phyloP scores from a whole-genome alignment of 2,113 vertebrate genomes.

The Eira barbara region DNA sequence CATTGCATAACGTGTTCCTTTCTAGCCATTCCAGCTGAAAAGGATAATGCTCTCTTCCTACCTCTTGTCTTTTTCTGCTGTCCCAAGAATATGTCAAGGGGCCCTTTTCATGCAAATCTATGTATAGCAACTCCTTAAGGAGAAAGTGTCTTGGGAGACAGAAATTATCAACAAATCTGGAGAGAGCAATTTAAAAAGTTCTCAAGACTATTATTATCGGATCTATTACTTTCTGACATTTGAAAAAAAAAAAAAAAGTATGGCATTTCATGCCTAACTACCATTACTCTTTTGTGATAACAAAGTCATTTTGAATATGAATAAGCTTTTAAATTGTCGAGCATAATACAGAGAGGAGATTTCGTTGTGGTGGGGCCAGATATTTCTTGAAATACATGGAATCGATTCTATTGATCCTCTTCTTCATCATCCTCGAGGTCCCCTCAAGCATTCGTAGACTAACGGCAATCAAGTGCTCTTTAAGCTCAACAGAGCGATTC shows the following conservation, averaged over 20 bases:
- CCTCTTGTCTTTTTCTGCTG: neutral
- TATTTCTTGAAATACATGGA: neutral
- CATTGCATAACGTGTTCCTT: neutral
- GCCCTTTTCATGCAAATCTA: neutral
- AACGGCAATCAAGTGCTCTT: neutral
- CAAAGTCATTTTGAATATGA: neutral
- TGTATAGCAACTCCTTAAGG: neutral
- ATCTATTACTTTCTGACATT: neutral
- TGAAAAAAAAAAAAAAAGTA: neutral
- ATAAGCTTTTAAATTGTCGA: neutral
- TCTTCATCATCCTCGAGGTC: neutral
- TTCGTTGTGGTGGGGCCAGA: neutral
- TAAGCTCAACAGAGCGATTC: neutral
- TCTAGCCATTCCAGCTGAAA: neutral
- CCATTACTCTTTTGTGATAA: neutral
- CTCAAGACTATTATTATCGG: neutral
- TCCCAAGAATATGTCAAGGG: neutral
- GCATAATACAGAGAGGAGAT: neutral
- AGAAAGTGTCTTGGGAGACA: neutral
- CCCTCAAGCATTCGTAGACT: neutral
- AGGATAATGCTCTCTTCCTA: neutral
- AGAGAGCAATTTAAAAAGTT: neutral
- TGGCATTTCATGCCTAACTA: neutral
- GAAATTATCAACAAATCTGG: neutral
- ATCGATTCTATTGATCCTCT: neutral